phyloP scores from a whole-genome alignment of 1,140 invertebrate genomes.

The Vanessa tameamea region DNA sequence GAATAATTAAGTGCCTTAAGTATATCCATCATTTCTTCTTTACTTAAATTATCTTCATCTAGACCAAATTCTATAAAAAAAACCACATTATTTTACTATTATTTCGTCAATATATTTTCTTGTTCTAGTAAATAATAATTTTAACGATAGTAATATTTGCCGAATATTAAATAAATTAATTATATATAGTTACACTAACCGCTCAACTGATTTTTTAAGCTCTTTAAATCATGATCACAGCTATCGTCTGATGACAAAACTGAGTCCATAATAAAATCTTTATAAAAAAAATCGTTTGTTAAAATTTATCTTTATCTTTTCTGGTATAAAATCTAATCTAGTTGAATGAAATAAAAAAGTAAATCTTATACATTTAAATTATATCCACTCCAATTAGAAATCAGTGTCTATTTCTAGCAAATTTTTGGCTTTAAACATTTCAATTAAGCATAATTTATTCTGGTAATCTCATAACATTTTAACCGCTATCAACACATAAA shows the following conservation, averaged over 20 bases:
- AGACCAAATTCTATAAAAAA: slow-evolving; percentile 69
- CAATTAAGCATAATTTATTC: background rate
- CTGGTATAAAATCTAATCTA: background rate
- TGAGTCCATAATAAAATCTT: slow-evolving; percentile 31
- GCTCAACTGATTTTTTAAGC: slow-evolving; percentile 35
- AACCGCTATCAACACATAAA: background rate
- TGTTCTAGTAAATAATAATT: background rate
- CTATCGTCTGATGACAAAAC: slow-evolving; percentile 41
- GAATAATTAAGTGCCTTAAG: slow-evolving; percentile 75
- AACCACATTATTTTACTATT: slow-evolving; percentile 4
- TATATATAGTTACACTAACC: slow-evolving; percentile 21
- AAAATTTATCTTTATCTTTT: background rate
- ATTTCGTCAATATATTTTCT: background rate
- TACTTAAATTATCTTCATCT: slow-evolving; percentile 71
- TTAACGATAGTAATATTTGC: background rate
- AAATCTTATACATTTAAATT: too few relatives aligned
- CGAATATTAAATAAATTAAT: background rate
- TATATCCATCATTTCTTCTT: slow-evolving; percentile 75
- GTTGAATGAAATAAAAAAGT: background rate
- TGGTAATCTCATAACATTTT: background rate
- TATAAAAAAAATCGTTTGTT: background rate
- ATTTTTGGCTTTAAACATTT: too few relatives aligned
- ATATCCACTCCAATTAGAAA: too few relatives aligned
- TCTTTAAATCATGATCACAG: slow-evolving; percentile 34
- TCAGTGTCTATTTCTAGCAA: too few relatives aligned